Conservation (phyloP, 2,113 vertebrate genomes). For the Struthidea cinerea region DNA sequence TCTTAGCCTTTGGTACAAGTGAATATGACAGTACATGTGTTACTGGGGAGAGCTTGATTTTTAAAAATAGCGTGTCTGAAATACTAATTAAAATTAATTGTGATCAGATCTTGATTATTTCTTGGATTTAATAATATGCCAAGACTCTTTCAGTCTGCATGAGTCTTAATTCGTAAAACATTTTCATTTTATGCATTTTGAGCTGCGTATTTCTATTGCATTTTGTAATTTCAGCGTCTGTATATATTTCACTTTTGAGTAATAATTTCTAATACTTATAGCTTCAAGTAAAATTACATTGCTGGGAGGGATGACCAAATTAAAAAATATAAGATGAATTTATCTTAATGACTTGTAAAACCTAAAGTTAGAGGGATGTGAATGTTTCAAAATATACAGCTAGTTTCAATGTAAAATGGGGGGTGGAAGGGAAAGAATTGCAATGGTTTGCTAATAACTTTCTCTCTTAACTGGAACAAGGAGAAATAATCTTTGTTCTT, state of each 20-base stretch:
- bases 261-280: not conserved
- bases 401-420: not conserved
- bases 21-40: not conserved
- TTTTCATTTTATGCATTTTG: not conserved
- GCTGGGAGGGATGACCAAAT: not conserved
- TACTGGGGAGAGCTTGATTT: not conserved
- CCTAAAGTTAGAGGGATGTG: not conserved
- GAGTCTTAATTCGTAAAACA: not conserved
- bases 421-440: not conserved
- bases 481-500: not conserved
- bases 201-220: not conserved
- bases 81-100: not conserved
- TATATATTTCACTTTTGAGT: not conserved
- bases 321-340: not conserved
- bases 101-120: not conserved
- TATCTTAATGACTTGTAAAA: not conserved
- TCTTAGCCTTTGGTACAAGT: not conserved
- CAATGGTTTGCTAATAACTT: not conserved
- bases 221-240: not conserved
- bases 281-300: not conserved
- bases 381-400: not conserved
- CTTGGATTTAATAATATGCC: not conserved
- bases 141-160: not conserved
- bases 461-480: not conserved
- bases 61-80: not conserved